Conservation (phyloP, 2,797 vertebrate species). For the Sarcophilus harrisii region DNA sequence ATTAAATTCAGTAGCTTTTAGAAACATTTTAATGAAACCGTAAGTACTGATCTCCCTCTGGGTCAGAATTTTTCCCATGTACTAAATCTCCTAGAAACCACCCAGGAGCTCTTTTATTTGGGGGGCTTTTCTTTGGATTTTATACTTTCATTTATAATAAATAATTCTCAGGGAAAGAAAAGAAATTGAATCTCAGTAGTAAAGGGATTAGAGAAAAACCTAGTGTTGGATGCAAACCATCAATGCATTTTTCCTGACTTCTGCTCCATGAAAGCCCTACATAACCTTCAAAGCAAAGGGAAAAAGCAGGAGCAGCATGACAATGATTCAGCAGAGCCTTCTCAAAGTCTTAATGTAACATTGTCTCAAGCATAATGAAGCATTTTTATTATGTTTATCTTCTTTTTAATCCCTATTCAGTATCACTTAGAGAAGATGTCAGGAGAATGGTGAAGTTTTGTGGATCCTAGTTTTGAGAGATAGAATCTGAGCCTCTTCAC, state of each 20-base stretch:
- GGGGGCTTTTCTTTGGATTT: constrained; percentile 3
- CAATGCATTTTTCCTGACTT: constrained; percentile 34
- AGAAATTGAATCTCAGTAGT: background rate
- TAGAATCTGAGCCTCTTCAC: constrained; percentile 10
- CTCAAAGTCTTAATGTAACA: constrained; percentile 25
- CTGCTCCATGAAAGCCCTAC: constrained; percentile 2
- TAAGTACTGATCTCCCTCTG: background rate
- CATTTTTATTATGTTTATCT: constrained; percentile 47
- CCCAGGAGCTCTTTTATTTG: constrained; percentile 24
- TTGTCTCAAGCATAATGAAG: background rate
- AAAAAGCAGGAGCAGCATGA: background rate
- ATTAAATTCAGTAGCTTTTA: constrained; percentile 49
- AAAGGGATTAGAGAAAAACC: constrained; percentile 39
- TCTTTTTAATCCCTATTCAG: constrained; percentile 30
- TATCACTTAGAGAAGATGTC: constrained; percentile 25
- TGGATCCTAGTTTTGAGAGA: constrained; percentile 45
- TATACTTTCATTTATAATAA: constrained; percentile 34
- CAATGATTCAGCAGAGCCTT: constrained; percentile 19
- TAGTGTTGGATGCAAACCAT: constrained; percentile 31
- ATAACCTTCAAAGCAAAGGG: background rate
- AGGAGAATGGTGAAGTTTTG: constrained; percentile 14
- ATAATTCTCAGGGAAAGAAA: constrained; percentile 44
- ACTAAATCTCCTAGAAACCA: constrained; percentile 11
- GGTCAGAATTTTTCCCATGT: background rate
- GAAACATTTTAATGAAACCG: constrained; percentile 20